Percentiles rank a stretch among this genome's conserved stretches.
Evolutionary conservation across 2,888 invertebrate genomes (phyloP).

Genomic region (Tortricodes alternella): DNA sequence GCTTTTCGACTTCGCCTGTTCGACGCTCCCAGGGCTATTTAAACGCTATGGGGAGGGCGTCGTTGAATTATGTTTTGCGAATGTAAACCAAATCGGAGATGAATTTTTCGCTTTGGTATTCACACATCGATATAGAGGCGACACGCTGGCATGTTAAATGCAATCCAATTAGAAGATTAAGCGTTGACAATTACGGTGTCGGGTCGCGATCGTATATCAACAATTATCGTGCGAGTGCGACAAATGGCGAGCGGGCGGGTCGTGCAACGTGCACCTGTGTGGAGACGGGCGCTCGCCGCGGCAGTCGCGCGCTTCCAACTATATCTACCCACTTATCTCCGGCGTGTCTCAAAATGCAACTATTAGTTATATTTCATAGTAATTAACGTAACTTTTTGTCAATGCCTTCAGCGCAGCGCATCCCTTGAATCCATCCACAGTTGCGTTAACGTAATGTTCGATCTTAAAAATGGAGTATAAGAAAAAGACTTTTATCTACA

Average conservation of each 20-base stretch:
- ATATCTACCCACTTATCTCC: no score
- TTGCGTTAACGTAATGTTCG: no score
- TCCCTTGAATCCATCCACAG: no score
- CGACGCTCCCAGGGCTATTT: constrained; percentile 51
- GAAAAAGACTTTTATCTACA: no score
- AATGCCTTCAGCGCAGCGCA: no score
- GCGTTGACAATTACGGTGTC: constrained; percentile 81
- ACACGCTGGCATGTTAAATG: constrained; percentile 80
- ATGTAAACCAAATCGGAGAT: constrained; percentile 45
- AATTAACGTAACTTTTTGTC: no score
- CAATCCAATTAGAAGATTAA: constrained; percentile 83
- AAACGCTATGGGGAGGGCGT: background rate
- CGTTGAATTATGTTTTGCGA: constrained; percentile 47
- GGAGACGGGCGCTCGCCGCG: constrained; percentile 43
- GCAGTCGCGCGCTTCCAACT: no score
- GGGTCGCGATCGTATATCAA: constrained; percentile 82
- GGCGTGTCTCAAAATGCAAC: no score
- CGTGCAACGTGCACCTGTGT: constrained; percentile 60
- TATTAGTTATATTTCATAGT: no score
- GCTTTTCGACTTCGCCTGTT: constrained; percentile 67
- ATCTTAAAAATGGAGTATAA: no score
- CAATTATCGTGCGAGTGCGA: constrained; percentile 81
- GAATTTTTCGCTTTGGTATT: constrained; percentile 63
- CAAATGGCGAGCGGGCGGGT: constrained; percentile 66
- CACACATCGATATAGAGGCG: constrained; percentile 55